Evolutionary conservation across 2,113 vertebrate species (phyloP), one percentile per base, ranked within the genome.

Genomic region (Corythoichthys haematopterus): DNA sequence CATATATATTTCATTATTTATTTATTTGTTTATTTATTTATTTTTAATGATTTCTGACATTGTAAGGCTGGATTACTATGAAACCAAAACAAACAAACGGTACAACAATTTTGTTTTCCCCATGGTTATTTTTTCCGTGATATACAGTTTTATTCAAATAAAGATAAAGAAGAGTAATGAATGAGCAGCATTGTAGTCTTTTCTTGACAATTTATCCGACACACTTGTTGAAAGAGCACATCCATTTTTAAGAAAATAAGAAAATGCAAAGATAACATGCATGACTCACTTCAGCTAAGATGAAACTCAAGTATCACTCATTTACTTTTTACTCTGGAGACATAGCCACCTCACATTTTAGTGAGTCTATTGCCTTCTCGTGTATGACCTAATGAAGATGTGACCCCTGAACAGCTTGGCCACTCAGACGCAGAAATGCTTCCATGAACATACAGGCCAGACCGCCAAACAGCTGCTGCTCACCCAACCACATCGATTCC

Each of bases 381-480:
- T 28, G 52, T 78, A 61, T 84, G 79, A 85, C 81, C 84, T 81
- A 43, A 72, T 75, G 66, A 82, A 43, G 68, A 46, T 76, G 58
- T 83, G 86, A 81, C 86, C 85, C 84, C 79, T 83, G 76, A 85
- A 88, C 84, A 82, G 79, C 84, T 89, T 82, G 84, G 68, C 52
- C 71, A 74, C 78, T 84, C 82, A 82, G 76, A 76, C 56, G 69
- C 76, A 80, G 86, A 86, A 79, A 78, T 85, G 80, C 68, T 72
- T 72, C 76, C 68, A 63, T 66, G 77, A 88, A 80, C 75, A 75
- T 70, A 51, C 66, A 63, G 63, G 60, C 74, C 87, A 89, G 83
- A 88, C 78, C 68, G 68, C 76, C 69, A 76, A 88, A 88, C 89
- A 91, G 89, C 88, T 92, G 90, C 84, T 90, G 71, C 73, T 74